Evolutionary conservation across 92 coral and sea anemone genomes (phyloP), one percentile per base, ranked within the genome.

Genomic region (Heliopora coerulea): DNA sequence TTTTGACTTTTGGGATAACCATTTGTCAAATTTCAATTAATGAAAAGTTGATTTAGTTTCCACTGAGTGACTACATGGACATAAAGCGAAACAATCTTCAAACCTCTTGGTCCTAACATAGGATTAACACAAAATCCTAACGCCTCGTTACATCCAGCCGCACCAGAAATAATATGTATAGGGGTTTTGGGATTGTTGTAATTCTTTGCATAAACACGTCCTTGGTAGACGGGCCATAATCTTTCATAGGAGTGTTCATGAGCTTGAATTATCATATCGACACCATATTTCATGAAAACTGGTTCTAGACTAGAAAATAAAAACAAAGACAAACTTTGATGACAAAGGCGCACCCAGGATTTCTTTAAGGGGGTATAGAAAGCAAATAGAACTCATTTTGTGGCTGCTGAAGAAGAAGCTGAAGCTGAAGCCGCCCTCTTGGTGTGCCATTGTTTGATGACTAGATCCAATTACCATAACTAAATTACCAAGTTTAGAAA

Each of bases 191-290:
- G 91, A 30, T 88, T 78, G 60, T 20, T 56, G 78, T 88, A 88
- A 84, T 81, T 78, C 42, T 82, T 70, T 24, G 78, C 86, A 59
- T 88, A 84, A 21, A 88, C 91, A 3, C 80, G 62, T 44, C 80
- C 75, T 81, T 88, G 86, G 56, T 63, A 88, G 6, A 88, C 91
- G 32, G 91, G 91, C 91, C 93, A 88, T 30, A 88, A 79, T 54
- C 93, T 83, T 44, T 88, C 93, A 49, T 88, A 88, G n/a, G 93
- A 88, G 64, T 88, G 93, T 31, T 88, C 93, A 59, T 88, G 93
- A 42, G 93, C 93, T 70, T 88, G 61, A 12, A 88, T 73, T 23
- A 88, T 72, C 18, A 88, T 24, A 57, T 85, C 93, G 50, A 88
- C 93, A 19, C 93, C 93, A 35, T 88, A 88, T 62, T 82, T 80